Percentiles rank a stretch among this genome's conserved stretches.
phyloP scores from a whole-genome alignment of 1,140 invertebrate genomes.

The Drosophila kohkoa region DNA sequence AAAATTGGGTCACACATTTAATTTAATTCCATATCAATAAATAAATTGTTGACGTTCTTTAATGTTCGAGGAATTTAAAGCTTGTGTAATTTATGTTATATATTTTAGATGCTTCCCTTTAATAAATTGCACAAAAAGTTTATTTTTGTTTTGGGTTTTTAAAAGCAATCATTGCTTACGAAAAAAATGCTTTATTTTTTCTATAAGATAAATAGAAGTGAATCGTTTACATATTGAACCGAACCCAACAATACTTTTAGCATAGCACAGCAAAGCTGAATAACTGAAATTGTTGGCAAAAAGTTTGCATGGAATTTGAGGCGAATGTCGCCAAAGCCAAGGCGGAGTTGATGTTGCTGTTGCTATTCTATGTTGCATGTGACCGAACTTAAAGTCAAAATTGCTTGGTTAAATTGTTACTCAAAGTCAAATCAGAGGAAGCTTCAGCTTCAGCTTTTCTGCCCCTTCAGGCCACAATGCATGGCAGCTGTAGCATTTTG shows the following conservation, averaged over 20 bases:
- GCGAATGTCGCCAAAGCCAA: conserved; percentile 15
- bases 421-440: conserved; percentile 42
- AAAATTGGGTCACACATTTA: too few relatives aligned
- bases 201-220: not conserved
- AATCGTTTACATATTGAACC: not conserved
- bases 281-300: conserved; percentile 4
- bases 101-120: too few relatives aligned
- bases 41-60: too few relatives aligned
- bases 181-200: not conserved
- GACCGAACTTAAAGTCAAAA: conserved; percentile 48
- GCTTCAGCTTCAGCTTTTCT: conserved; percentile 23
- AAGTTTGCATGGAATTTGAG: conserved; percentile 26
- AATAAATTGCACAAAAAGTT: too few relatives aligned
- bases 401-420: conserved; percentile 46
- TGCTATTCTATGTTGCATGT: conserved; percentile 12
- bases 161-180: too few relatives aligned
- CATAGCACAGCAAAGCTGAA: not conserved
- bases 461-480: conserved; percentile 43
- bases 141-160: too few relatives aligned
- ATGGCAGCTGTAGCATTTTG: conserved; percentile 72
- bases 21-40: too few relatives aligned
- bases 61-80: too few relatives aligned
- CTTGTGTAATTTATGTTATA: too few relatives aligned
- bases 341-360: not conserved
- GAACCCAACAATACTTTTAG: not conserved